Base-by-base conservation (phyloP, 2,888 invertebrate genomes). In the Cataglyphis livida region DNA sequence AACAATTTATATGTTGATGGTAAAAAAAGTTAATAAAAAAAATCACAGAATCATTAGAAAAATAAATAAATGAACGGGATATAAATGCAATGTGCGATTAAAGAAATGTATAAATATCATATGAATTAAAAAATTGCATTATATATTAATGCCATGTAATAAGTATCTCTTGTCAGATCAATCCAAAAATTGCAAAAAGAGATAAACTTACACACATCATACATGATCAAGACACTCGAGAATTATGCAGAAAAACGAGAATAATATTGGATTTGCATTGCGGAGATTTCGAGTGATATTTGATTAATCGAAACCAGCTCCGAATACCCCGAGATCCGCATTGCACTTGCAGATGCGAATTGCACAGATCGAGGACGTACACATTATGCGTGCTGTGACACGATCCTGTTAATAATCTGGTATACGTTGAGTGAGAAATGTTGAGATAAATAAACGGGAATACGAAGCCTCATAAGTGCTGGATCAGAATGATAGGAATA, bases 371-470 rank as follows among this genome's bases (percentile, higher is more conserved):
- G 41, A n/a, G 18, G 5, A 59, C 3, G 32, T 10, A 44, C n/a
- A 28, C 7, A 61, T 41, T 61, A 73, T 38, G 15, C 38, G n/a
- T n/a, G 41, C 41, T 62, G 41, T 44, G 32, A 10, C 9, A 62
- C 44, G 44, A 38, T 6, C 6, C 25, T 54, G n/a, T 35, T 21
- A 3, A 15, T 21, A 32, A 32, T n/a, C 35, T 32, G 15, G 4
- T 28, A 21, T 51, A 25, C 21, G n/a, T 2, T 15, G 3, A 44
- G n/a, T 12, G 32, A n/a, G 38, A 71, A 38, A 57, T 7, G 6
- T 54, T 54, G 70, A 25, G 32, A 74, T 32, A 74, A 74, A 74
- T 44, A 28, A 15, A 59, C n/a, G n/a, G 15, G 61, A 74, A n/a
- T 73, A n/a, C 61, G 61, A 7, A 12, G 5, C 25, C 25, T 28